These are phyloP conservation scores for Trachops cirrhosus DNA, from an alignment of 2,797 vertebrate species.

Conservation along the genomic window DNA sequence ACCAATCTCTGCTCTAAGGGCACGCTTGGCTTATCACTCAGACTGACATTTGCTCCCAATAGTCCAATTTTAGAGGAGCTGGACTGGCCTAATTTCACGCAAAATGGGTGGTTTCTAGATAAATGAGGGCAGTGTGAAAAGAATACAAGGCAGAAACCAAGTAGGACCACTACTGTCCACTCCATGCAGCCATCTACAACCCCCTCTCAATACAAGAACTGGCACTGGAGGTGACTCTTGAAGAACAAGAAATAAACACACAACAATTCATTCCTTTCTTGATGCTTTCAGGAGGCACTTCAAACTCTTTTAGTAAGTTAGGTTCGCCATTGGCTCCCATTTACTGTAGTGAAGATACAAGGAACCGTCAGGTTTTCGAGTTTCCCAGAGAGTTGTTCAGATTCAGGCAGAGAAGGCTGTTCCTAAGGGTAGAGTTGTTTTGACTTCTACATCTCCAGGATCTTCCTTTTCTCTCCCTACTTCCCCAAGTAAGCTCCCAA, in stretches of 20 bases:
- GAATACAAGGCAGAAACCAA: background rate
- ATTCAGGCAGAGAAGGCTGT: background rate
- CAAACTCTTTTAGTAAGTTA: background rate
- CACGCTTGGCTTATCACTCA: background rate
- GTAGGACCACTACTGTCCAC: background rate
- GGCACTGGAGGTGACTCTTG: fast-evolving
- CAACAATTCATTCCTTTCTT: background rate
- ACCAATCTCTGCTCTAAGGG: background rate
- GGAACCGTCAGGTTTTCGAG: background rate
- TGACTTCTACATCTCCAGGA: background rate
- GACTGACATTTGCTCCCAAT: background rate
- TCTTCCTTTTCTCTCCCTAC: background rate
- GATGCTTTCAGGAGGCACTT: background rate
- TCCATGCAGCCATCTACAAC: background rate
- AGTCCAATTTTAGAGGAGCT: background rate
- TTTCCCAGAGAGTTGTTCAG: background rate
- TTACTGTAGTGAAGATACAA: background rate
- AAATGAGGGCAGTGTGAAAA: background rate
- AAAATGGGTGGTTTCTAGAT: background rate
- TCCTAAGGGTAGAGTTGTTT: background rate
- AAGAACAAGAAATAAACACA: background rate
- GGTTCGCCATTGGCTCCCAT: background rate
- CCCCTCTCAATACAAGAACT: background rate
- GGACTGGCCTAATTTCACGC: background rate
- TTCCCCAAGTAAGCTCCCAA: background rate